A percentile compares a stretch with the other conserved stretches of the same genome.
phyloP scores from a whole-genome alignment of 2,888 invertebrate species.

The Aphrophora alni region DNA sequence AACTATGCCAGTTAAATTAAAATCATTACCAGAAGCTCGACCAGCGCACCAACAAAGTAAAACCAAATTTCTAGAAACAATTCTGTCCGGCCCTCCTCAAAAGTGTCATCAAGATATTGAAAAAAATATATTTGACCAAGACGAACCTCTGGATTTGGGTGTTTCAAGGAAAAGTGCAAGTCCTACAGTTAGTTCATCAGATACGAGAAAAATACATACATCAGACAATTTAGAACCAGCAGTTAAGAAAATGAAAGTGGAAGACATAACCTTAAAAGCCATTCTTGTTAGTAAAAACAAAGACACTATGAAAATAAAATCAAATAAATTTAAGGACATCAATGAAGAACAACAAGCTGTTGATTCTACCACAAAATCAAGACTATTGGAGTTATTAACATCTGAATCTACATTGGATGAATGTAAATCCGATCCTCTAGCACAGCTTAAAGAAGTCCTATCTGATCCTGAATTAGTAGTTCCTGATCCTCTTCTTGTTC shows the following conservation, averaged over 20 bases:
- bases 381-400: constrained; percentile 59
- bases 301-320: constrained; percentile 26
- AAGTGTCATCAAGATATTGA: constrained; percentile 56
- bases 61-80: constrained; percentile 63
- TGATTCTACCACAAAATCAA: constrained; percentile 54
- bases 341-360: constrained; percentile 25
- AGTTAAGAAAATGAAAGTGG: constrained; percentile 61
- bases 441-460: constrained; percentile 73
- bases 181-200: constrained; percentile 35
- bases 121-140: constrained; percentile 57
- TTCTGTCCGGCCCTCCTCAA: constrained; percentile 64
- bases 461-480: constrained; percentile 71
- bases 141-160: constrained; percentile 73
- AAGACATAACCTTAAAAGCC: constrained; percentile 61
- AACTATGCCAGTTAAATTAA: background rate
- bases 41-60: constrained; percentile 49
- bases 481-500: constrained; percentile 82
- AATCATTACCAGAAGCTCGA: constrained; percentile 32
- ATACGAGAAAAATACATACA: constrained; percentile 19
- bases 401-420: constrained; percentile 62
- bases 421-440: constrained; percentile 62
- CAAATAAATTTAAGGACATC: constrained; percentile 26
- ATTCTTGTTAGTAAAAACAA: constrained; percentile 56
- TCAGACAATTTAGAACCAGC: constrained; percentile 57
- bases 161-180: constrained; percentile 39